Base-by-base conservation (phyloP, 2,113 vertebrate species). In the Oryzias celebensis region DNA sequence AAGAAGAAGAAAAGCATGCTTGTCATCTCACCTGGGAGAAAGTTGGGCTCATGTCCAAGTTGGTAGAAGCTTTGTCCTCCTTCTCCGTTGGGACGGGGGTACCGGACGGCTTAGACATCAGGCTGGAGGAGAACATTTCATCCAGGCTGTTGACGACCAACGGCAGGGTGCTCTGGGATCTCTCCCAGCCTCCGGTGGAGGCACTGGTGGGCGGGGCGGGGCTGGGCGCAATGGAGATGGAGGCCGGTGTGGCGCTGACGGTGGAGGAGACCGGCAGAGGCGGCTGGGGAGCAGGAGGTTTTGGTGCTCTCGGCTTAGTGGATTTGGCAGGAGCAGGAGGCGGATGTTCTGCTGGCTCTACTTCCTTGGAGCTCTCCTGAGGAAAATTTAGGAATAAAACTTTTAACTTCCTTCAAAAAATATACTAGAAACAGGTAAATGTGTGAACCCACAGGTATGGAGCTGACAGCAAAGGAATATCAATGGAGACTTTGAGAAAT, bases 1-100 rank as follows among this genome's bases (percentile, higher is more conserved):
- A 5, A 4, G 16, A 1, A 26, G 5, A 28, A 24, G 4, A 3
- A 7, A 0, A 28, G 14, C 3, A 4, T 13, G 61, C 22, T 63
- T 63, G 5, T 45, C 47, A 16, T 24, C 85, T 88, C 66, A 98
- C 96, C 92, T 98, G 95, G 59, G 85, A 76, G 77, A 94, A 92
- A 17, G 85, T 87, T 41, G 91, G 85, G 47, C 91, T 85, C 28
- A 83, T 82, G 46, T 82, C 75, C 67, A 86, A 46, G 28, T 85
- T 71, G 20, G 90, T 22, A 8, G 73, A 26, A 0, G 85, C 89
- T 2, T 88, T 89, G 1, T 72, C 88, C 17, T 58, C 56, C 2
- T 45, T 73, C 51, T 44, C 84, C 51, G 18, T 20, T 1, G 63
- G 52, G 45, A 83, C 7, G 0, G 82, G 14, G 12, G 59, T 17